Percentiles rank a stretch among this genome's conserved stretches.
Conservation (phyloP, 35 echinoderm and acorn worm species). For the Ophiothrix spiculata region DNA sequence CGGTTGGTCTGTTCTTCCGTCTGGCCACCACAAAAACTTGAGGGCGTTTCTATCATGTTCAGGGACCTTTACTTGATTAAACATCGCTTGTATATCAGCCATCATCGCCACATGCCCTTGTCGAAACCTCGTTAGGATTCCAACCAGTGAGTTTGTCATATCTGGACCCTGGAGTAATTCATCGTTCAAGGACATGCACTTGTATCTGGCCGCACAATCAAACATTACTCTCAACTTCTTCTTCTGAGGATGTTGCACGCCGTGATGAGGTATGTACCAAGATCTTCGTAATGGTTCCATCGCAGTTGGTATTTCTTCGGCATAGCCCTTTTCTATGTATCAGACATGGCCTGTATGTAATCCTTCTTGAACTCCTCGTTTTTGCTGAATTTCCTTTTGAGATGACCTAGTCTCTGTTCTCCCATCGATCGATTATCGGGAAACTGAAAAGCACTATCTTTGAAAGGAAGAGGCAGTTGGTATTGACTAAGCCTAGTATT, state of each 20-base stretch:
- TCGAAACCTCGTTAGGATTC: constrained; percentile 48
- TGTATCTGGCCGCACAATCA: constrained; percentile 59
- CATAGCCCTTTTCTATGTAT: constrained; percentile 42
- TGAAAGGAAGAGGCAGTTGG: constrained; percentile 62
- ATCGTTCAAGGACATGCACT: constrained; percentile 48
- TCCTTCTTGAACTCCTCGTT: constrained; percentile 27
- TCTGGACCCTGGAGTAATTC: constrained; percentile 57
- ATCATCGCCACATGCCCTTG: constrained; percentile 35
- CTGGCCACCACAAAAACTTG: constrained; percentile 35
- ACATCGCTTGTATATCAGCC: constrained; percentile 57
- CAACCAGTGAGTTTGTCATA: constrained; percentile 45
- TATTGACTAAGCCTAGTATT: constrained; percentile 42
- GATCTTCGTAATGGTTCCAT: constrained; percentile 22
- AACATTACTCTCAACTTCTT: constrained; percentile 51
- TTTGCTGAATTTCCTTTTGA: constrained; percentile 41
- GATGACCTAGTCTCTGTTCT: constrained; percentile 27
- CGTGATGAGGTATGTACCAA: constrained; percentile 70
- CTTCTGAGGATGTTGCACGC: constrained; percentile 50
- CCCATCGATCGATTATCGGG: constrained; percentile 60
- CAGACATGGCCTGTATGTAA: constrained; percentile 27
- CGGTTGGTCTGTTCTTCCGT: background rate
- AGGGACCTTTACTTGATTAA: constrained; percentile 43
- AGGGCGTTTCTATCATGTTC: constrained; percentile 13
- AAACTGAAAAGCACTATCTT: constrained; percentile 29
- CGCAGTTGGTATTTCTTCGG: constrained; percentile 20